Evolutionary conservation across 2,888 invertebrate genomes (phyloP).

Genomic region (Oeneis ivallda): DNA sequence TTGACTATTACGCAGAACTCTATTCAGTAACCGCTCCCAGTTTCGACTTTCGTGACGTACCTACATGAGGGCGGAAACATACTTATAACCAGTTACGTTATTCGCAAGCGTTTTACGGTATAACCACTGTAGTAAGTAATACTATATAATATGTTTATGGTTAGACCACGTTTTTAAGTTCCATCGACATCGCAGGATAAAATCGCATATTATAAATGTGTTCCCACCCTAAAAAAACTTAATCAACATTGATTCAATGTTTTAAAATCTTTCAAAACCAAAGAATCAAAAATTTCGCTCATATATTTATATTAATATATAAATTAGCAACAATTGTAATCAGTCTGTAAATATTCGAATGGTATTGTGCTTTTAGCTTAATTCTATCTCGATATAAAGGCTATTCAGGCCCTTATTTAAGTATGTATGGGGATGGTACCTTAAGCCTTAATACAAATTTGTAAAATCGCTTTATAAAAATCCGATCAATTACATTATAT

Average conservation of each 20-base stretch:
- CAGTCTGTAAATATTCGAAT: slow-evolving; percentile 33
- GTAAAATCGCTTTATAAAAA: background rate
- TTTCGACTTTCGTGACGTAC: background rate
- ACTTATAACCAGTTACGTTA: background rate
- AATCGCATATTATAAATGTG: background rate
- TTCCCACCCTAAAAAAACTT: slow-evolving; percentile 2
- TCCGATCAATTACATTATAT: background rate
- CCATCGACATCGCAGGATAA: background rate
- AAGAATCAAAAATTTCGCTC: slow-evolving; percentile 30
- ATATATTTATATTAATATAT: slow-evolving; percentile 16
- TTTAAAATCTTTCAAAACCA: slow-evolving; percentile 37
- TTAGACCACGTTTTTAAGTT: no score
- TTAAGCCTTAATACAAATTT: background rate
- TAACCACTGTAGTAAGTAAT: no score
- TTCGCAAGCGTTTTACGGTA: no score
- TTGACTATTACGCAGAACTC: background rate
- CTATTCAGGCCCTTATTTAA: background rate
- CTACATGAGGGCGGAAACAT: background rate
- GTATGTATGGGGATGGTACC: background rate
- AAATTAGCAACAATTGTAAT: slow-evolving; percentile 25
- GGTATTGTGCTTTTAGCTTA: slow-evolving; percentile 23
- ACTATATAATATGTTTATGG: no score
- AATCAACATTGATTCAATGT: slow-evolving; percentile 34
- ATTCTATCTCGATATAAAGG: slow-evolving; percentile 2
- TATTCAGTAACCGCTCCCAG: background rate